phyloP scores from a whole-genome alignment of 1,140 invertebrate species.

The Megalonaias nervosa region DNA sequence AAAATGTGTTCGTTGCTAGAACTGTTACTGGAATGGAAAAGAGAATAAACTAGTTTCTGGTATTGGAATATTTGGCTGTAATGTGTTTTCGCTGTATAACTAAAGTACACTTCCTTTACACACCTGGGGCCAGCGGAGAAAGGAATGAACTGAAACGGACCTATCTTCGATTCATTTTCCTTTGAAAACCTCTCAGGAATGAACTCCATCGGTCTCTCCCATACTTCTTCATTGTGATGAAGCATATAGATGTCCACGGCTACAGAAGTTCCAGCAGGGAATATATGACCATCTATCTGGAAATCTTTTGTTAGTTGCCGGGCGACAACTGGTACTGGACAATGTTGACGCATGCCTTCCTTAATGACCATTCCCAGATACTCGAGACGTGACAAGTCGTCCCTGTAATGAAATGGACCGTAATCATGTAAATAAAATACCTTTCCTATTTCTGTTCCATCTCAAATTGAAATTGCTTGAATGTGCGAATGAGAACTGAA shows the following conservation, averaged over 20 bases:
- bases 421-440: too few relatives aligned
- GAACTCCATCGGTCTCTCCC: conserved; percentile 41
- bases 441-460: too few relatives aligned
- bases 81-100: too few relatives aligned
- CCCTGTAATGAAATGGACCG: conserved; percentile 31
- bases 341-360: conserved; percentile 68
- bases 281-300: conserved; percentile 35
- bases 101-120: too few relatives aligned
- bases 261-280: conserved; percentile 35
- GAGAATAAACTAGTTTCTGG: too few relatives aligned
- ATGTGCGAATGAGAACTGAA: too few relatives aligned
- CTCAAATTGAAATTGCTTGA: too few relatives aligned
- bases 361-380: conserved; percentile 70
- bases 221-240: conserved; percentile 45
- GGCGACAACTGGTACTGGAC: conserved; percentile 79
- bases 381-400: conserved; percentile 57
- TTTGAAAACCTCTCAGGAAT: conserved; percentile 38
- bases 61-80: too few relatives aligned
- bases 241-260: conserved; percentile 33
- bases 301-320: conserved; percentile 69
- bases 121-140: conserved; percentile 56
- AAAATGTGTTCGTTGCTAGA: too few relatives aligned
- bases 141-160: conserved; percentile 49
- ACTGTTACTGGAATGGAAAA: too few relatives aligned
- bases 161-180: conserved; percentile 18